A percentile compares a stretch with the other conserved stretches of the same genome.
These are phyloP conservation scores for Triops cancriformis DNA, from an alignment of 1,140 invertebrate genomes.

Conservation along the genomic window DNA sequence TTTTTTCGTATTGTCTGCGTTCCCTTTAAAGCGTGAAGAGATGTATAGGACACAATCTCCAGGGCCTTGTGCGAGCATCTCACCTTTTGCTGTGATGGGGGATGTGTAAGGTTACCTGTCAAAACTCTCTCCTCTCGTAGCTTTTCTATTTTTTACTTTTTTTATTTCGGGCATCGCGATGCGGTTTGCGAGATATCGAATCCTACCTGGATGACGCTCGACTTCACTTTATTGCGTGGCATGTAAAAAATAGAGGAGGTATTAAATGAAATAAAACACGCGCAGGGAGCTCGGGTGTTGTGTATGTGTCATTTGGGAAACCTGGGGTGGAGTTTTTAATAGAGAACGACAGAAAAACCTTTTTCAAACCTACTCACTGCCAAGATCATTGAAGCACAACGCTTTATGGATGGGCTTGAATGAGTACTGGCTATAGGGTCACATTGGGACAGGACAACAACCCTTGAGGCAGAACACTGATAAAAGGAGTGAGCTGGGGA, in stretches of 20 bases:
- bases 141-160: not conserved
- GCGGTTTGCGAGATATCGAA: not conserved
- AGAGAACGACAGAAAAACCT: not conserved
- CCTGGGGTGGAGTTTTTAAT: not conserved
- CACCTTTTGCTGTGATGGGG: not conserved
- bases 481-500: not conserved
- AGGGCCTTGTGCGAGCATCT: not conserved
- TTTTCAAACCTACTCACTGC: not conserved
- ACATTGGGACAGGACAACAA: not conserved
- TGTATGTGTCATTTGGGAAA: not conserved
- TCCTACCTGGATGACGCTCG: not conserved
- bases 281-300: not conserved
- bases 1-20: not conserved
- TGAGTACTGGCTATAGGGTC: not conserved
- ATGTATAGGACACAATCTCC: not conserved
- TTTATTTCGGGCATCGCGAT: not conserved
- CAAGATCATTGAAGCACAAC: not conserved
- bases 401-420: conserved; percentile 1
- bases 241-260: not conserved
- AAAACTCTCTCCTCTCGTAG: not conserved
- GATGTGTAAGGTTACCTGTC: not conserved
- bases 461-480: not conserved
- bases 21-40: not conserved
- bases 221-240: not conserved
- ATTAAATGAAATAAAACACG: not conserved